Conservation (phyloP, 1,140 invertebrate species). For the Rhagoletis zephyria region DNA sequence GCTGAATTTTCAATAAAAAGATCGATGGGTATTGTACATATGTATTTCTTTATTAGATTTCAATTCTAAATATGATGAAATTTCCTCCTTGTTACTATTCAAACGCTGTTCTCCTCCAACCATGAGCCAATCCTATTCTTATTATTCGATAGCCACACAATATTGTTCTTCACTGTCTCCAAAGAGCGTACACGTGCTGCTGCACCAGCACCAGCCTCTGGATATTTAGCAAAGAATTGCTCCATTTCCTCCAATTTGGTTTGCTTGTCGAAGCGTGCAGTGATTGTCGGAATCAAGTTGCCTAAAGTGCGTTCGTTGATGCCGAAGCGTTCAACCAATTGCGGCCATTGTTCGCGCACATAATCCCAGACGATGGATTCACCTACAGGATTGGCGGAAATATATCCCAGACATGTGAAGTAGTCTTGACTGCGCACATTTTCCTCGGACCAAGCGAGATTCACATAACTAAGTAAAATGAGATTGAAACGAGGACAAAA, state of each 20-base stretch:
- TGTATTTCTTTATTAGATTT: not conserved
- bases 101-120: constrained; percentile 69
- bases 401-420: constrained; percentile 79
- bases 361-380: constrained; percentile 86
- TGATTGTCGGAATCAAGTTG: constrained; percentile 80
- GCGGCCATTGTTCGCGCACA: constrained; percentile 82
- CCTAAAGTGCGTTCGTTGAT: constrained; percentile 87
- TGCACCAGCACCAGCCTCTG: constrained; percentile 89
- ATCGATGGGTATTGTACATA: not conserved
- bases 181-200: constrained; percentile 80
- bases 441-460: constrained; percentile 81
- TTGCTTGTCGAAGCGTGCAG: constrained; percentile 80
- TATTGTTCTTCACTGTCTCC: constrained; percentile 87
- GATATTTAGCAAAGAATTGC: constrained; percentile 83
- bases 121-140: constrained; percentile 75
- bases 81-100: not conserved
- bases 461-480: constrained; percentile 76
- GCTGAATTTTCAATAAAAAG: no score
- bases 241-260: constrained; percentile 84
- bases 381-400: constrained; percentile 83
- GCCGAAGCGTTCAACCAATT: constrained; percentile 82
- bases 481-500: constrained; percentile 21
- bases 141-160: constrained; percentile 81
- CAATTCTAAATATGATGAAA: not conserved
- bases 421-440: constrained; percentile 89